phyloP scores from a whole-genome alignment of 2,113 vertebrate species.

The Hyla sarda region DNA sequence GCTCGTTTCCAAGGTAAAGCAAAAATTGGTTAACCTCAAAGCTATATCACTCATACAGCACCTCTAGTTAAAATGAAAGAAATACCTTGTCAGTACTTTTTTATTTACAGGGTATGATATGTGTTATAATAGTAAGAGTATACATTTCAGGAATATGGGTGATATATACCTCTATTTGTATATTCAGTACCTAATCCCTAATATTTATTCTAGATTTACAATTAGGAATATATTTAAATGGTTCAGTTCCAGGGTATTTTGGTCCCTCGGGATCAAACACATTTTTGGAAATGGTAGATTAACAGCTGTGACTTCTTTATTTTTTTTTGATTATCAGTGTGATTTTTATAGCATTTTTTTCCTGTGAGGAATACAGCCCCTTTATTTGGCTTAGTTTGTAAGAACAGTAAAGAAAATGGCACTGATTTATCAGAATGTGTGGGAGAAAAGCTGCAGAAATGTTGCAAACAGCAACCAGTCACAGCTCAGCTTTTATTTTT shows the following conservation, averaged over 20 bases:
- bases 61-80: constrained; percentile 22
- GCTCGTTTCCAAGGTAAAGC: constrained; percentile 6
- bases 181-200: background rate
- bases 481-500: too few species aligned
- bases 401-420: too few species aligned
- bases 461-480: too few species aligned
- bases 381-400: too few species aligned
- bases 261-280: too few species aligned
- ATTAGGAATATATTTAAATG: background rate
- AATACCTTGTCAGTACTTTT: background rate
- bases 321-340: too few species aligned
- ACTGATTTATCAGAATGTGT: too few species aligned
- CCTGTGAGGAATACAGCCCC: too few species aligned
- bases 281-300: too few species aligned
- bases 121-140: background rate
- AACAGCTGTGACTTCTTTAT: too few species aligned
- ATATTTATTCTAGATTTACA: background rate
- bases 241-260: background rate
- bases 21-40: background rate
- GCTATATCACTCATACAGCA: constrained; percentile 8
- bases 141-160: background rate
- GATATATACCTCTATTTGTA: background rate
- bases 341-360: too few species aligned
- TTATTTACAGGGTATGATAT: background rate
- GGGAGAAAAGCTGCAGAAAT: too few species aligned